Base-by-base conservation (phyloP, 1,140 invertebrate species). In the Lepidostoma basale region DNA sequence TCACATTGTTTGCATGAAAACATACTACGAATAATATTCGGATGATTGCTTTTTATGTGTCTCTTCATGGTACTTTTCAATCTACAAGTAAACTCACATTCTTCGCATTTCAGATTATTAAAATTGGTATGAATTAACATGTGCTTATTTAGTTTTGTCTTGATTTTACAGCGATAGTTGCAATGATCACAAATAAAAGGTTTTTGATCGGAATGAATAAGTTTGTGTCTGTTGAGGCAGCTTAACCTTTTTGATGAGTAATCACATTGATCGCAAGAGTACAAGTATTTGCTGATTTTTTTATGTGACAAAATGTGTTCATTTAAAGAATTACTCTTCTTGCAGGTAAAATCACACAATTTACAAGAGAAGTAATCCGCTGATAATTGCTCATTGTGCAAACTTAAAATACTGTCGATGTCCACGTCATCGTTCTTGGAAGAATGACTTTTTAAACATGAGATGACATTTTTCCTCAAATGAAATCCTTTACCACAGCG, bases 221-320 rank as follows among this genome's bases (percentile, higher is more conserved):
- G 40, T 12, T 62, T 62, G 25, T 62, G 59, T 14, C 59, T 22
- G 25, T 42, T 62, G 39, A 62, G 40, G 14, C 39, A 26, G 25
- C 23, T 26, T 8, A 62, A 22, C 18, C 59, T 42, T 33, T 44
- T 42, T 16, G 39, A 39, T 1, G 18, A 1, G 28, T 62, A 62
- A 44, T 62, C 59, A 10, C 59, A 62, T 26, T 62, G 30, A 44
- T 62, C 59, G 25, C 59, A 62, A 12, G 12, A 30, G 25, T 56
- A 56, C n/a, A n/a, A n/a, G n/a, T n/a, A n/a, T n/a, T 25, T 16
- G 10, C 8, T 33, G n/a, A 14, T 56, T 16, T 30, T 16, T 30
- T 56, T 56, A 56, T 56, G 30, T 33, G 30, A 6, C 30, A 33
- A 6, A 6, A 6, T 33, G 30, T 33, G 52, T 33, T 33, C n/a